These are phyloP conservation scores for Pteromalus puparum DNA, from an alignment of 1,140 invertebrate species.

Conservation along the genomic window DNA sequence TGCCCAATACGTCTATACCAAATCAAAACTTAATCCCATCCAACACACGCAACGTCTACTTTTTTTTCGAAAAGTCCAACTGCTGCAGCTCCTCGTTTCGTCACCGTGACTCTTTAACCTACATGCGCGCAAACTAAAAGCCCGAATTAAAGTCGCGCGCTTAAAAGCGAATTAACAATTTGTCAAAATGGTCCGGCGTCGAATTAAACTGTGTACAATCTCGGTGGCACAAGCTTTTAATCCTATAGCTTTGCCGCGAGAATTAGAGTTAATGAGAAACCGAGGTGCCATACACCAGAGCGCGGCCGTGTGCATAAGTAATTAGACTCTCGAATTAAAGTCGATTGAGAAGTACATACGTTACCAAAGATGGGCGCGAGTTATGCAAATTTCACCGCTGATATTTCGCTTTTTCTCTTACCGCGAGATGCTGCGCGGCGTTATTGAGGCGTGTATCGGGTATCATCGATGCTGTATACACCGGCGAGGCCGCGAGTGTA, in stretches of 20 bases:
- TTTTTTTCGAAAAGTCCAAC: no score
- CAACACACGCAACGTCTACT: not conserved
- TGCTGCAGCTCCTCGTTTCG: no score
- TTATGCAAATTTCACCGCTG: conserved; percentile 15
- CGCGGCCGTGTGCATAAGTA: not conserved
- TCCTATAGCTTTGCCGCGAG: not conserved
- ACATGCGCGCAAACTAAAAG: not conserved
- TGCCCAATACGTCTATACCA: no score
- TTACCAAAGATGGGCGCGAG: conserved; percentile 5
- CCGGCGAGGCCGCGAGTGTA: not conserved
- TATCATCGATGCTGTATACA: not conserved
- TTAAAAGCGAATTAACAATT: conserved; percentile 4
- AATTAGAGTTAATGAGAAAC: conserved; percentile 36
- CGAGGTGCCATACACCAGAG: not conserved
- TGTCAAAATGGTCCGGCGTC: not conserved
- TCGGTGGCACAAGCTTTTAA: not conserved
- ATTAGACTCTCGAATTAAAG: conserved; percentile 30
- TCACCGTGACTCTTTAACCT: no score
- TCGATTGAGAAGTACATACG: conserved; percentile 23
- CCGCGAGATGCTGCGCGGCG: not conserved
- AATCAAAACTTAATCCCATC: not conserved
- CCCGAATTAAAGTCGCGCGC: not conserved
- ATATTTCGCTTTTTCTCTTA: conserved; percentile 11
- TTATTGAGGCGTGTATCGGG: not conserved
- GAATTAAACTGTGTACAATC: conserved; percentile 17